Evolutionary conservation across 1,140 invertebrate genomes (phyloP), one percentile per base, ranked within the genome.

Genomic region (Metopolophium dirhodum): DNA sequence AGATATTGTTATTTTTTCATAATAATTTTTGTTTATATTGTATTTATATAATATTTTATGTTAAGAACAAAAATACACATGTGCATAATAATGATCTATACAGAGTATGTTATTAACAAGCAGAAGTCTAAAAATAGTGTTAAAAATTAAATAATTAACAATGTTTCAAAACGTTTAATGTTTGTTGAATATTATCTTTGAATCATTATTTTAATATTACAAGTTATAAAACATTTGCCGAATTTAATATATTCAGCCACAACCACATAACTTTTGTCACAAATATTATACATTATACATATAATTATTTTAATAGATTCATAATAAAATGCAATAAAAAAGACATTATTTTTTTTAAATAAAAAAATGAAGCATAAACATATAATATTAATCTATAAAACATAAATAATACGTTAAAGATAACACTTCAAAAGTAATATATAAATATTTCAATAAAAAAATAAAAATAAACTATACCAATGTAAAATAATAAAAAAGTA

Each of bases 401-500:
- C 89, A 90, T 61, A 68, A 68, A 90, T 90, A 68, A 47, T 90
- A 90, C 30, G 23, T 45, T 45, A 68, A 90, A 68, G 26, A n/a
- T 45, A 61, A 68, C 61, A 68, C 45, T 90, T 45, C 2, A 45
- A 45, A 14, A 61, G 1, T 90, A 68, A 20, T 45, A 61, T 45
- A 90, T 61, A 90, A 45, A 68, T 45, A 90, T 61, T n/a, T 90
- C 26, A 45, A 45, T 45, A 45, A 61, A 90, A 61, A 90, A 88
- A 35, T 88, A 88, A 89, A 88, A 89, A 54, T 89, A 57, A 89
- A 89, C 87, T 57, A 57, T 89, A 54, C 14, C 26, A 89, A 89
- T 47, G 7, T 89, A 57, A 89, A 54, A 54, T 37, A 57, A 89
- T 37, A 89, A 89, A 23, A 68, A 89, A 89, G 23, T 37, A 26